A percentile compares a stretch with the other conserved stretches of the same genome.
phyloP scores from a whole-genome alignment of 2,888 invertebrate genomes.

The Pycnomerus fuliginosus region DNA sequence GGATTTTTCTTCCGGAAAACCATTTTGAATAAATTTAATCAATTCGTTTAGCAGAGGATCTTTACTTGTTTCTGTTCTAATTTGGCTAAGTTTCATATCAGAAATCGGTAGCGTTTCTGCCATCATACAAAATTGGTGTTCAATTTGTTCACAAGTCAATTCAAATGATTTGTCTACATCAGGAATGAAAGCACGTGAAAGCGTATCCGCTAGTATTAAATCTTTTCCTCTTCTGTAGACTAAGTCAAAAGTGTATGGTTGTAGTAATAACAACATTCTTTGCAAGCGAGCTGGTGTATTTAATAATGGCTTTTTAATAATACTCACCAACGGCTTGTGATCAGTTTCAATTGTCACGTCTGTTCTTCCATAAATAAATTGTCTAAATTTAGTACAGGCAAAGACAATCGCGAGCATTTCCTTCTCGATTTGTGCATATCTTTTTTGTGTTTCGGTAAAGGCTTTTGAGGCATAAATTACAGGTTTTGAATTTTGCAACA shows the following conservation, averaged over 20 bases:
- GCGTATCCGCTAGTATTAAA: conserved; percentile 22
- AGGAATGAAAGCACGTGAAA: conserved; percentile 14
- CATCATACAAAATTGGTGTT: too few relatives aligned
- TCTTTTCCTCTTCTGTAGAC: conserved; percentile 30
- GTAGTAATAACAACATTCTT: conserved; percentile 27
- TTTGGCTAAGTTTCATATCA: conserved; percentile 24
- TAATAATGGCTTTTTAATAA: conserved; percentile 29
- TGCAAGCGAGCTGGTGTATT: conserved; percentile 23
- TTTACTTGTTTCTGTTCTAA: conserved; percentile 15
- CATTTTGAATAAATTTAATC: conserved; percentile 19
- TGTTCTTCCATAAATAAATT: conserved; percentile 38
- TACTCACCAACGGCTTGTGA: conserved; percentile 37
- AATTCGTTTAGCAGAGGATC: conserved; percentile 11
- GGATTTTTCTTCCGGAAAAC: conserved; percentile 25
- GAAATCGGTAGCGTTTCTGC: conserved; percentile 19
- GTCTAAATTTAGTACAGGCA: conserved; percentile 35
- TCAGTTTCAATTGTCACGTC: conserved; percentile 30
- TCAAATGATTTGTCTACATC: conserved; percentile 18
- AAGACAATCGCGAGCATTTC: conserved; percentile 39
- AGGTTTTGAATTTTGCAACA: conserved; percentile 26
- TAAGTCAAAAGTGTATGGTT: conserved; percentile 27
- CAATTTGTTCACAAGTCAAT: too few relatives aligned
- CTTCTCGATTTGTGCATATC: conserved; percentile 43
- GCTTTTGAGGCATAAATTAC: conserved; percentile 24
- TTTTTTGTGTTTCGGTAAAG: conserved; percentile 24